Evolutionary conservation across 2,113 vertebrate species (phyloP).

Genomic region (Pontoporia blainvillei): DNA sequence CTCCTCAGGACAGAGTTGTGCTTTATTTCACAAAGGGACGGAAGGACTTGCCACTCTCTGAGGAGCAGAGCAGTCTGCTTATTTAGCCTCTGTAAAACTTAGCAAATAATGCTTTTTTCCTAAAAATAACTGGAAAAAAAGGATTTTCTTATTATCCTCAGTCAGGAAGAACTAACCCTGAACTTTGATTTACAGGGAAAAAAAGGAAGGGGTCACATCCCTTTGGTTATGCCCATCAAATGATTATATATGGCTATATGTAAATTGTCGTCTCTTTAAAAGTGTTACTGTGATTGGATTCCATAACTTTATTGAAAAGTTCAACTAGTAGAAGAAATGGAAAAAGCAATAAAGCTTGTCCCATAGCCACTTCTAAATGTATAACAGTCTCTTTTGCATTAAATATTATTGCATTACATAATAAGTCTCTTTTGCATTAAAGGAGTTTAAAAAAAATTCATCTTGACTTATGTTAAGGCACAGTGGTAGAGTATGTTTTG

Average conservation of each 20-base stretch:
- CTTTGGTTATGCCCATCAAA: background rate
- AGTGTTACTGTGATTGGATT: background rate
- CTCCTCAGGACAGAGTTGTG: background rate
- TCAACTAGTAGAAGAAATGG: background rate
- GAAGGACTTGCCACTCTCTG: background rate
- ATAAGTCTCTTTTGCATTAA: background rate
- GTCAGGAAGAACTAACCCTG: background rate
- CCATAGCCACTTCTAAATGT: background rate
- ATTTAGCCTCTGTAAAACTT: background rate
- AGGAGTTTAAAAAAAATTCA: background rate
- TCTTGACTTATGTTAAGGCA: background rate
- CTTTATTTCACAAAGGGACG: background rate
- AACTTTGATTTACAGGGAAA: background rate
- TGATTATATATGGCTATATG: fast-evolving
- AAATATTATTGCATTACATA: background rate
- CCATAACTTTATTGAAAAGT: background rate
- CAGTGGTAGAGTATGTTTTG: background rate
- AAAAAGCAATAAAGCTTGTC: background rate
- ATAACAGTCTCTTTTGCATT: background rate
- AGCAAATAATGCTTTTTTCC: background rate
- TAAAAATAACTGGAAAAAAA: background rate
- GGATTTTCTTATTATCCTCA: background rate
- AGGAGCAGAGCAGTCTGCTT: background rate
- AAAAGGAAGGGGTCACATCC: background rate
- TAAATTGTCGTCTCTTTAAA: background rate